Evolutionary conservation across 2,888 invertebrate genomes (phyloP), one percentile per base, ranked within the genome.

Genomic region (Chloroclystis v-ata): DNA sequence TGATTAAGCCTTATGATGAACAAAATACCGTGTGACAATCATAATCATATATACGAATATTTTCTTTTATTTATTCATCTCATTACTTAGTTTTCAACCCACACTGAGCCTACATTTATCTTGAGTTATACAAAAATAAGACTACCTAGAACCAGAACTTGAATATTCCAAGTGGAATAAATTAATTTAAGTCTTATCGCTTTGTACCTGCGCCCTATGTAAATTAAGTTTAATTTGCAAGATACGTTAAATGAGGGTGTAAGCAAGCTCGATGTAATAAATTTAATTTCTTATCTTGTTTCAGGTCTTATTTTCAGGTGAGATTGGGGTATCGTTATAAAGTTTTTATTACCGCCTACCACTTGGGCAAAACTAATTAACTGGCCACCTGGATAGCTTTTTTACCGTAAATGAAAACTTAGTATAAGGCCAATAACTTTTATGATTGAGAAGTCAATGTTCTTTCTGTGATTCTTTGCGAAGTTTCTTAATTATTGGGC

Each of bases 321-420:
- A 35, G 13, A 28, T 13, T 30, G 30, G 9, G 40, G 40, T 24
- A 33, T 48, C 29, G 37, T 51, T 41, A 44, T 40, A 43, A 29
- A 37, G 20, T 32, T 50, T 43, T 20, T 20, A 35, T 33, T 16
- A 32, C 37, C 26, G 24, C 8, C 20, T 8, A 30, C 40, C 29
- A 29, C 33, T 30, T 30, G 30, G 13, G n/a, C 9, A 16, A 33
- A 25, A 13, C 25, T 26, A 26, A 11, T 25, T 37, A 26, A 26
- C 7, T 29, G 7, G 20, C 20, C 10, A 10, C 25, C 9, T 33
- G 14, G 14, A 13, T 14, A 1, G 5, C 13, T 35, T 35, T 24
- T 35, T 35, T 20, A 35, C 10, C 6, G 35, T n/a, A 11, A 35
- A n/a, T 35, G 11, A 24, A 35, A 35, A 33, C 16, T 33, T 14